These are phyloP conservation scores for Delia radicum DNA, from an alignment of 1,140 invertebrate species.

Conservation along the genomic window DNA sequence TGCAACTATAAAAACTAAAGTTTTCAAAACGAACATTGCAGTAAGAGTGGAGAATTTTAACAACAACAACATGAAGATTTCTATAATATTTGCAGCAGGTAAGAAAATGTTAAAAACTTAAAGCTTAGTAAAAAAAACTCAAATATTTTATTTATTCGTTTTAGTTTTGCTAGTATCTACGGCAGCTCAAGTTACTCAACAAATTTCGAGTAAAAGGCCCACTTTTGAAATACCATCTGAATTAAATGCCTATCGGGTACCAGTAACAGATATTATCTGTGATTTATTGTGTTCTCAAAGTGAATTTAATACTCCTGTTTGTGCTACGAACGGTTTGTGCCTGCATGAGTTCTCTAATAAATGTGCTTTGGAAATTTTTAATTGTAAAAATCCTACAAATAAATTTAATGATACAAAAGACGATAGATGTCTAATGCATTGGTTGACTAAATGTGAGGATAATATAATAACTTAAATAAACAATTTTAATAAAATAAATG, in stretches of 20 bases:
- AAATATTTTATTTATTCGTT: background rate
- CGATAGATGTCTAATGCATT: slow-evolving; percentile 27
- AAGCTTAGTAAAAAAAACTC: background rate
- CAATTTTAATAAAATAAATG: no score
- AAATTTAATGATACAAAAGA: slow-evolving; percentile 33
- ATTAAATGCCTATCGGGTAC: no score
- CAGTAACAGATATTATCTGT: slow-evolving; percentile 26
- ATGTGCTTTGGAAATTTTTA: slow-evolving; percentile 47
- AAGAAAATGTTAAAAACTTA: background rate
- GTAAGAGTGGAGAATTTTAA: background rate
- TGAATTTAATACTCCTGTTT: slow-evolving; percentile 40
- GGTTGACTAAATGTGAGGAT: slow-evolving; percentile 31
- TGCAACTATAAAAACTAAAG: no score
- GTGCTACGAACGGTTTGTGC: slow-evolving; percentile 45
- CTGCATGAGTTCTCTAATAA: slow-evolving; percentile 44
- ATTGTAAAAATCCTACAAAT: slow-evolving; percentile 40
- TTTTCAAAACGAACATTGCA: no score
- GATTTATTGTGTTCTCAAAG: slow-evolving; percentile 46
- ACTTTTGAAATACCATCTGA: background rate
- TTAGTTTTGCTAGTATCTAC: background rate
- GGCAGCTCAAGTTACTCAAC: background rate
- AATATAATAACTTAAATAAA: slow-evolving; percentile 1
- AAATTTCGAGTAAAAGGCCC: no score
- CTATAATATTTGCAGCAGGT: background rate
- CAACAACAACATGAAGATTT: background rate